phyloP scores from a whole-genome alignment of 2,888 invertebrate species.

The Cephus nigrinus region DNA sequence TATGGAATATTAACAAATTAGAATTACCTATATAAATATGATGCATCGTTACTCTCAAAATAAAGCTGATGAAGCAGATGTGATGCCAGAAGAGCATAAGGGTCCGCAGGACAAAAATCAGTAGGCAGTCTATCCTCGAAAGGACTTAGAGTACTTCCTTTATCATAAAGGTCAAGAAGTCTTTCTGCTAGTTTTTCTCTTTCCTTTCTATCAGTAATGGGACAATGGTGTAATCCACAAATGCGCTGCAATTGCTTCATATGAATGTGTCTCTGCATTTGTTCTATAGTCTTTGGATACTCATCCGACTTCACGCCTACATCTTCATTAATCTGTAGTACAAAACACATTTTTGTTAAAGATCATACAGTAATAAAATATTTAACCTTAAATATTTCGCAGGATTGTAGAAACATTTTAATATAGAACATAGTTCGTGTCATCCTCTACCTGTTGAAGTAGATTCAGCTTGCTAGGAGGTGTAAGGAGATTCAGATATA shows the following conservation, averaged over 20 bases:
- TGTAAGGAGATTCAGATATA: constrained; percentile 79
- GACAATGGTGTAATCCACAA: constrained; percentile 74
- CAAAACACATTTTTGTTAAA: not conserved
- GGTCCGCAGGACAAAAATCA: constrained; percentile 81
- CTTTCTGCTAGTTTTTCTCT: constrained; percentile 50
- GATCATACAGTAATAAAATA: not conserved
- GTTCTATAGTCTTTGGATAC: constrained; percentile 68
- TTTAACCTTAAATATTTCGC: not conserved
- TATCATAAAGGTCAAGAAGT: constrained; percentile 54
- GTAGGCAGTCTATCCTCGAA: constrained; percentile 72
- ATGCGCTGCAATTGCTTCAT: constrained; percentile 80
- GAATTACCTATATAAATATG: constrained; percentile 59
- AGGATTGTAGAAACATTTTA: not conserved
- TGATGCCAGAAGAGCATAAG: constrained; percentile 83
- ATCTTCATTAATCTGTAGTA: constrained; percentile 53
- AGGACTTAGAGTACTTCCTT: constrained; percentile 55
- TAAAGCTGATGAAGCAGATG: constrained; percentile 74
- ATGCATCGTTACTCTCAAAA: constrained; percentile 65
- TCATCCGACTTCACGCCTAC: constrained; percentile 58
- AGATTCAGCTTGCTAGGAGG: constrained; percentile 72
- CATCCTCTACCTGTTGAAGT: constrained; percentile 52
- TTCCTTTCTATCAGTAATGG: constrained; percentile 46
- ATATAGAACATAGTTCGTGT: not conserved
- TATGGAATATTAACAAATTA: not conserved
- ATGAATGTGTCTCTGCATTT: constrained; percentile 86